Conservation (phyloP, 2,113 vertebrate genomes). For the Tragulus kanchil region DNA sequence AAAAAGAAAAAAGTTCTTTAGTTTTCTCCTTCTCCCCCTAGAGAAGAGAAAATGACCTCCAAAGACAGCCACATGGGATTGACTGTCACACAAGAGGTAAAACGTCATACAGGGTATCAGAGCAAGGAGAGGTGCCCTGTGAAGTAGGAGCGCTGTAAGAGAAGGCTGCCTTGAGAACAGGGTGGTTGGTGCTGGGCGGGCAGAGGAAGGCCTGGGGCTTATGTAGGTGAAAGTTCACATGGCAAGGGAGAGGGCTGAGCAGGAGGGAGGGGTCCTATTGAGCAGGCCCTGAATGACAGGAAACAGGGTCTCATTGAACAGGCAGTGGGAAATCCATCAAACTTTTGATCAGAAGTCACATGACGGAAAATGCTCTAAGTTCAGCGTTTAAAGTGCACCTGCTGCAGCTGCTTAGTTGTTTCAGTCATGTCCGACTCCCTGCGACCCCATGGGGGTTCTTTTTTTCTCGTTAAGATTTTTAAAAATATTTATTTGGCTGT, state of each 20-base stretch:
- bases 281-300: background rate
- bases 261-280: background rate
- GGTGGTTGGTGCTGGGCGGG: background rate
- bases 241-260: background rate
- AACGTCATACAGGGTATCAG: background rate
- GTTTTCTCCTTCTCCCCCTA: background rate
- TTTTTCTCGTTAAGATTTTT: background rate
- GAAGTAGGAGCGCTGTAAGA: background rate
- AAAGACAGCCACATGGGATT: background rate
- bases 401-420: too few relatives aligned
- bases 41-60: constrained; percentile 15
- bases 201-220: background rate
- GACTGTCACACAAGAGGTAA: background rate
- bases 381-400: too few relatives aligned
- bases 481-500: background rate
- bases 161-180: background rate
- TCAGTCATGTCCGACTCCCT: too few relatives aligned
- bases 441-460: background rate
- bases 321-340: background rate
- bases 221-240: fast-evolving
- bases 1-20: too few relatives aligned
- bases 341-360: background rate
- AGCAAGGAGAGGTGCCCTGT: background rate
- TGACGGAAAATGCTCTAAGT: background rate
- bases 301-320: background rate